Evolutionary conservation across 2,113 vertebrate genomes (phyloP).

Genomic region (Barbus barbus): DNA sequence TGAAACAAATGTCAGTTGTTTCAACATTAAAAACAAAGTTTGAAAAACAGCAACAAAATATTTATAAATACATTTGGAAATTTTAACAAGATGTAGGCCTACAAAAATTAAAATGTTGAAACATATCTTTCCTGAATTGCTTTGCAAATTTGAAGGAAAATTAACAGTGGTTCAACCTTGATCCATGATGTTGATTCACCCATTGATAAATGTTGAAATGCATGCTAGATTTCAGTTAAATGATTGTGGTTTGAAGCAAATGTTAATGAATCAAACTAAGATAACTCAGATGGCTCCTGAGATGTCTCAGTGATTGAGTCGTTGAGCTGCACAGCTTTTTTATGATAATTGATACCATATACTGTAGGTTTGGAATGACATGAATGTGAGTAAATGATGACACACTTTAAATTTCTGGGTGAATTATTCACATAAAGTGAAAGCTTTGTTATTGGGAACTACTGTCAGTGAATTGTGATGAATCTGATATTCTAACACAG

Average conservation of each 20-base stretch:
- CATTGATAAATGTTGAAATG: not conserved
- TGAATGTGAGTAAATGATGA: not conserved
- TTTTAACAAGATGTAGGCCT: no score
- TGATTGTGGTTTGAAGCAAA: not conserved
- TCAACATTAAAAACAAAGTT: no score
- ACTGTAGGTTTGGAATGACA: not conserved
- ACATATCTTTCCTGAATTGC: not conserved
- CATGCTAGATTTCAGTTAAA: not conserved
- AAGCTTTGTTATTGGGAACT: not conserved
- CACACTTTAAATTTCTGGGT: not conserved
- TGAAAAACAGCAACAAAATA: not conserved
- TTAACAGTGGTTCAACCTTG: not conserved
- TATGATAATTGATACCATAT: not conserved
- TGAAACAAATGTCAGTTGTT: no score
- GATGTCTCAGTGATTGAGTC: no score
- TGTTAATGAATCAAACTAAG: not conserved
- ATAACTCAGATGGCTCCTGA: no score
- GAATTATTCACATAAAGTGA: not conserved
- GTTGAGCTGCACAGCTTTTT: no score
- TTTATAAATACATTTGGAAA: not conserved
- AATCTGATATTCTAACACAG: constrained; percentile 48
- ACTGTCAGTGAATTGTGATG: not conserved
- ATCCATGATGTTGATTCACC: not conserved
- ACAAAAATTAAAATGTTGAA: not conserved
- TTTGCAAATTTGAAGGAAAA: not conserved